Evolutionary conservation across 1,140 invertebrate genomes (phyloP), one percentile per base, ranked within the genome.

Genomic region (Hyles vespertilio): DNA sequence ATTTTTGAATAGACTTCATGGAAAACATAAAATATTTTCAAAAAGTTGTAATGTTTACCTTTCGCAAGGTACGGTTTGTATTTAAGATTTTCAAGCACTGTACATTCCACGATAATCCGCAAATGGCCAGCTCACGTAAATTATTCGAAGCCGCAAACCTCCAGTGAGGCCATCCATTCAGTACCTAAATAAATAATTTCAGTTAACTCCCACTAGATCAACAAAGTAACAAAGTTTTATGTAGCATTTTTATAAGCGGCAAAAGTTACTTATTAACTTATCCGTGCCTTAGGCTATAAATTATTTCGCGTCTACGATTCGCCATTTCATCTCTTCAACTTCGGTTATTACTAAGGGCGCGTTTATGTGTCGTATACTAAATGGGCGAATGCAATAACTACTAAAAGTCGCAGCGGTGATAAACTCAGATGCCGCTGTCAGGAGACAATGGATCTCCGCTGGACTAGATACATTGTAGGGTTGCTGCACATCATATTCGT

Each of bases 381-480:
- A 73, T 59, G 46, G 61, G 59, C 57, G 62, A 72, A 77, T 63
- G 79, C 83, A 87, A 84, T 84, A 84, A 83, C 79, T 72, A 77
- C 66, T 79, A 75, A 76, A 75, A 77, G 74, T 77, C 74, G 70
- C 71, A 69, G 56, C 65, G 76, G 79, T 70, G 73, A 82, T 82
- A 85, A 83, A 83, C 69, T 79, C 71, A 69, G 69, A 70, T 59
- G 68, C n/a, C 22, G 56, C 46, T 67, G 69, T 75, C 74, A 69
- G 60, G 76, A 73, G 74, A 81, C 82, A 84, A 80, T 83, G 78
- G 73, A 77, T 72, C 67, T 80, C 70, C 63, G 61, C 68, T 66
- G 77, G 77, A 62, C 79, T 73, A 55, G 44, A 59, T 50, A 59
- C 43, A 54, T 49, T 52, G 11, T 48, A 59, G 44, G 51, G 51